Evolutionary conservation across 2,888 invertebrate species (phyloP), one percentile per base, ranked within the genome.

Genomic region (Polymixis lichenea): DNA sequence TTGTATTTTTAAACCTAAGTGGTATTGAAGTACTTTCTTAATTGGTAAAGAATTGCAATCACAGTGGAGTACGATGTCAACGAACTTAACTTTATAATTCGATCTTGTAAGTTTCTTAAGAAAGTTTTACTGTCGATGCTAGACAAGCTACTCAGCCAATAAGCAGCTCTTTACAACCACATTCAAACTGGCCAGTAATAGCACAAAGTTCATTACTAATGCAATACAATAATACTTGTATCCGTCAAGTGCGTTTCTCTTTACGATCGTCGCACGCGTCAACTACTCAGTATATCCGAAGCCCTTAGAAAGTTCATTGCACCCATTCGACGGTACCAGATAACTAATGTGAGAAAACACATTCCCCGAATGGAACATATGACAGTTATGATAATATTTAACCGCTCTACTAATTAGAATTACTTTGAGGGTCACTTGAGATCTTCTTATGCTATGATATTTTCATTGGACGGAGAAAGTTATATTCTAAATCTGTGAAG

Each of bases 301-400:
- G 89, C 91, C 89, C 91, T 90, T 85, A 87, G 85, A 87, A 83
- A 90, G 93, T 91, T 94, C 94, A 89, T 87, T 88, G 93, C 88
- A 89, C 94, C 89, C 90, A 82, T 83, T 73, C 82, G 88, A 87
- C 86, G 81, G 76, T 80, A 72, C 82, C 87, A 92, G 93, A 94
- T 93, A 94, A 92, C 88, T 90, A 90, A 92, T 92, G 92, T 91
- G 91, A 91, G 92, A 92, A 93, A 92, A 91, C 89, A 91, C 87
- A 90, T 91, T 92, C 90, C 86, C 78, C 89, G 82, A 91, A 91
- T 86, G 87, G 79, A 86, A 75, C 86, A 86, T 86, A 87, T 87
- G 89, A 88, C 90, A 91, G 91, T 91, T 92, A 92, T 89, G 90
- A 92, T 91, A 92, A 93, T 90, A 93, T 92, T 92, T 89, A 85